Percentiles rank a stretch among this genome's conserved stretches.
phyloP scores from a whole-genome alignment of 2,113 vertebrate genomes.

The Calyptommatus sinebrachiatus region DNA sequence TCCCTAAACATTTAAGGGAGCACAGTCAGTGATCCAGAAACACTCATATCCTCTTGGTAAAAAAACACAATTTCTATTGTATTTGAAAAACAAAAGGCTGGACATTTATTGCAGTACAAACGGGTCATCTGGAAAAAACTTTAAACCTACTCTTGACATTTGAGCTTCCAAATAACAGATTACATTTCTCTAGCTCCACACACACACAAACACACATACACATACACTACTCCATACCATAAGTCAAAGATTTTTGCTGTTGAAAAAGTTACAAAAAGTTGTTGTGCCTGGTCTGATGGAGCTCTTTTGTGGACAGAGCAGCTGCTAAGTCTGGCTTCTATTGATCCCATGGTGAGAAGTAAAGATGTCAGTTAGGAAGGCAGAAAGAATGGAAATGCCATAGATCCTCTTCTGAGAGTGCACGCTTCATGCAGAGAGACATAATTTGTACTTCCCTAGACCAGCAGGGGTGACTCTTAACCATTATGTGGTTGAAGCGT shows the following conservation, averaged over 20 bases:
- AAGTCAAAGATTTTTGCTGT: neutral
- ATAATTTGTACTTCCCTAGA: neutral
- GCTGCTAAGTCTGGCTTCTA: neutral
- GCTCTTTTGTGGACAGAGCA: neutral
- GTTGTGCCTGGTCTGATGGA: neutral
- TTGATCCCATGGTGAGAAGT: constrained; percentile 15
- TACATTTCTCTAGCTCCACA: neutral
- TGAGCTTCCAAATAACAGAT: neutral
- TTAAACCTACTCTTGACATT: neutral
- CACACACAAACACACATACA: too few species aligned
- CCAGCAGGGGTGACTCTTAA: constrained; percentile 20
- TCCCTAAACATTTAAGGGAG: neutral
- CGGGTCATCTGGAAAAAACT: neutral
- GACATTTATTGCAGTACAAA: neutral
- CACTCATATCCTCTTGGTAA: neutral
- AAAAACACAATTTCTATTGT: neutral
- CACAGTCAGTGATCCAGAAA: neutral
- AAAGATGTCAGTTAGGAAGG: constrained; percentile 5
- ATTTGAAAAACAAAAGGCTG: neutral
- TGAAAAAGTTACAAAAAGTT: neutral
- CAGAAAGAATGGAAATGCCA: constrained; percentile 28
- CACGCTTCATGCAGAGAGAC: neutral
- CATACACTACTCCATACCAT: neutral
- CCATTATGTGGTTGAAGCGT: constrained; percentile 10
- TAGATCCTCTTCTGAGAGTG: neutral